A percentile compares a stretch with the other conserved stretches of the same genome.
These are phyloP conservation scores for Columbina picui DNA, from an alignment of 2,113 vertebrate species.

Conservation along the genomic window DNA sequence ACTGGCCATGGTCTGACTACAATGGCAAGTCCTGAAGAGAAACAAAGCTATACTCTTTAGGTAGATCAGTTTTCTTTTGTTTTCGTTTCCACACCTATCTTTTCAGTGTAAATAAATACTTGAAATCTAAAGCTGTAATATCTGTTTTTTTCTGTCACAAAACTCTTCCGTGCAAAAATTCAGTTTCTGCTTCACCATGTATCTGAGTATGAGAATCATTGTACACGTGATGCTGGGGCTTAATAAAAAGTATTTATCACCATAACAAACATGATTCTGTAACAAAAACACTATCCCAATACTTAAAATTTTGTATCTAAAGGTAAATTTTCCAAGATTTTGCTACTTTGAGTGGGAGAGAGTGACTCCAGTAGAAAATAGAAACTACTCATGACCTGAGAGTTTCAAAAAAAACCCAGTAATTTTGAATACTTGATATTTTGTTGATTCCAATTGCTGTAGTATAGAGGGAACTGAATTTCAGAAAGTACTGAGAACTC, in stretches of 20 bases:
- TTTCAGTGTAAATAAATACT: background rate
- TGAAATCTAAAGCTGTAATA: background rate
- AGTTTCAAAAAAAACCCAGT: background rate
- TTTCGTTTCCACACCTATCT: background rate
- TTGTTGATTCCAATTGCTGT: background rate
- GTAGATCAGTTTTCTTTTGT: background rate
- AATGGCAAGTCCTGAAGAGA: background rate
- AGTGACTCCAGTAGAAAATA: background rate
- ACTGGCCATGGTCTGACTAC: background rate
- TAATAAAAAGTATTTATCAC: background rate
- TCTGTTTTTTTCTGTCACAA: background rate
- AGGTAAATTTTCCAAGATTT: background rate
- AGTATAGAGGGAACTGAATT: background rate
- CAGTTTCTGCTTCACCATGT: background rate
- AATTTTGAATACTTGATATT: background rate
- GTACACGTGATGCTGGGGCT: background rate
- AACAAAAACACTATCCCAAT: background rate
- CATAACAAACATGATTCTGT: background rate
- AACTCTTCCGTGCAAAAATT: background rate
- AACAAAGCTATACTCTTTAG: background rate
- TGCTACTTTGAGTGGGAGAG: background rate
- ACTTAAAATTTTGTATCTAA: background rate
- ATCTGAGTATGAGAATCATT: background rate
- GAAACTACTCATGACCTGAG: background rate
- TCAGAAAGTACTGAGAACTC: background rate